A percentile compares a stretch with the other conserved stretches of the same genome.
These are phyloP conservation scores for Drosophila infuscata DNA, from an alignment of 2,888 invertebrate species.

Conservation along the genomic window DNA sequence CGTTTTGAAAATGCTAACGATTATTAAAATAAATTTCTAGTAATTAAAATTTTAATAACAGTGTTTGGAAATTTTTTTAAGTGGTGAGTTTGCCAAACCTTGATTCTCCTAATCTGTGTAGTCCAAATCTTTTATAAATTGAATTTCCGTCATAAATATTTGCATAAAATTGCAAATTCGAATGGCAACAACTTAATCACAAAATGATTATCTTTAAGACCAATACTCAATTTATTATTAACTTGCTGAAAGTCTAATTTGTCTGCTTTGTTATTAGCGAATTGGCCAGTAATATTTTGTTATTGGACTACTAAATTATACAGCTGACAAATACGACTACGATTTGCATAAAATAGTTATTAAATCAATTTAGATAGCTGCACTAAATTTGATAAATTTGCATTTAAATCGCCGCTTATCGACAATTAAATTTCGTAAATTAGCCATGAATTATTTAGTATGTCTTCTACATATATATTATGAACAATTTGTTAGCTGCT, in stretches of 20 bases:
- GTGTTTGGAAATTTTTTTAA: not conserved
- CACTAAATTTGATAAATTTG: not conserved
- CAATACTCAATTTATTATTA: not conserved
- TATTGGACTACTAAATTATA: not conserved
- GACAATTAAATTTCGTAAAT: not conserved
- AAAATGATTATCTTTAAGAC: not conserved
- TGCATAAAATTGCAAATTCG: not conserved
- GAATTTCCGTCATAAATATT: too few relatives aligned
- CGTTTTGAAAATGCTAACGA: not conserved
- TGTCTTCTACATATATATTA: not conserved
- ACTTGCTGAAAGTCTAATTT: not conserved
- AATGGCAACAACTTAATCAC: not conserved
- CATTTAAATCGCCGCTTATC: not conserved
- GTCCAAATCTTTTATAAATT: not conserved
- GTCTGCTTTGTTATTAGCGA: not conserved
- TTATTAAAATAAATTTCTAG: not conserved
- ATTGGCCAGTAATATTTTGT: not conserved
- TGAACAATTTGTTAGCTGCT: not conserved
- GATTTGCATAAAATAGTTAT: slow-evolving; percentile 6
- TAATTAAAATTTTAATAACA: not conserved
- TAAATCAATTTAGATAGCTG: not conserved
- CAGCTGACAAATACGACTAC: not conserved
- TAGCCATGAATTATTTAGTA: not conserved
- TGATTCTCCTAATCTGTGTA: not conserved
- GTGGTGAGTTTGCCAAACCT: not conserved